Base-by-base conservation (phyloP, 2,888 invertebrate species). In the Diogma glabrata region DNA sequence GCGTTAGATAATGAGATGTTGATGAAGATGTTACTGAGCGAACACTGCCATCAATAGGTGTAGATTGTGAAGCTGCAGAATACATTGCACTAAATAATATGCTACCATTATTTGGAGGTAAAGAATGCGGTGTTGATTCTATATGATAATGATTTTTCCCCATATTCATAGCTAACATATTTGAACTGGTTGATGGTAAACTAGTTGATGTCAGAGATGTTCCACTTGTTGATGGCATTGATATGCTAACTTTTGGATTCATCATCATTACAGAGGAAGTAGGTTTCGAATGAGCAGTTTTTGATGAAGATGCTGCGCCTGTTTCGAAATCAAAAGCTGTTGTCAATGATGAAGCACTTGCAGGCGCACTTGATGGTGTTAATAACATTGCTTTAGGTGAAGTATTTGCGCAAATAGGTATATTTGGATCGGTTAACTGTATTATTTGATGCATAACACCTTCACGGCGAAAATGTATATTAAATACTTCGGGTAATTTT, bases 401-500 rank as follows among this genome's bases (percentile, higher is more conserved):
- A 7, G 78, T 73, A 60, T 75, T 76, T 45, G 72, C 72, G 57
- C 77, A 75, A 48, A 77, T 68, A 22, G 75, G 75, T 56, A 75
- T 69, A 60, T 81, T 80, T 9, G 84, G 82, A 71, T 85, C 84
- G 38, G 82, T 79, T 55, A 88, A 69, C 60, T 82, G 79, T 17
- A 73, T 75, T 22, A 77, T 75, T 72, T 95, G 94, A 72, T 95
- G 91, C 72, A 94, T 79, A n/a, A 95, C 95, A 64, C 97, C 97
- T 74, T 99, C 97, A 56, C 96, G 82, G 10, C 93, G 81, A 72
- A 99, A 99, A 74, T 94, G 93, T 53, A 90, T 85, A 47, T 86
- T 87, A 75, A 97, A 99, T 52, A 95, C 85, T 57, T 94, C 88
- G 0, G 96, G 94, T 60, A 99, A 72, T 63, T 96, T 94, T 68